Percentiles rank a stretch among this genome's conserved stretches.
These are phyloP conservation scores for Mormyrus lacerda DNA, from an alignment of 2,113 vertebrate species.

Conservation along the genomic window DNA sequence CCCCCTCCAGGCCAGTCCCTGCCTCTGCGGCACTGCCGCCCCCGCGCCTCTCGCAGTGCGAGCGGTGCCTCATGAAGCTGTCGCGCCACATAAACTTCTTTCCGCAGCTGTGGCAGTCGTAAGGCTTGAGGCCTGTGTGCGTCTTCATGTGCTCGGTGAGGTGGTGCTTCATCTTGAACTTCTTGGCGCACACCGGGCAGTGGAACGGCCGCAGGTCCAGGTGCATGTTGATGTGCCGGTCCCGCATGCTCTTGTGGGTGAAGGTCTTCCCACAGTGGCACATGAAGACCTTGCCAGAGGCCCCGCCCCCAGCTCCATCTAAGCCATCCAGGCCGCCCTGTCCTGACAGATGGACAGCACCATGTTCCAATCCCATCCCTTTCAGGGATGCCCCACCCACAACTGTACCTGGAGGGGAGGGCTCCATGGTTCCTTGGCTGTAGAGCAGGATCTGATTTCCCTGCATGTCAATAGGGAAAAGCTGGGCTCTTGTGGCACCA, in stretches of 20 bases:
- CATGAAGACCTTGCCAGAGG: conserved; percentile 75
- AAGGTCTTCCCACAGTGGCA: conserved; percentile 91
- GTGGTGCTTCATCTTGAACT: conserved; percentile 96
- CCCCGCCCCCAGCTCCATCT: conserved; percentile 26
- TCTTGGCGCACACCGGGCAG: conserved; percentile 84
- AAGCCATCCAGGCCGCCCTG: conserved; percentile 46
- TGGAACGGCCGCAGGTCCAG: conserved; percentile 85
- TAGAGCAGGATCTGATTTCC: conserved; percentile 75
- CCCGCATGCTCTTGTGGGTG: conserved; percentile 87
- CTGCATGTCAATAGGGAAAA: conserved; percentile 79
- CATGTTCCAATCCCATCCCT: conserved; percentile 50
- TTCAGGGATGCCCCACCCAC: conserved; percentile 48
- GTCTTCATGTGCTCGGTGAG: conserved; percentile 95
- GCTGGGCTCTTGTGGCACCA: conserved; percentile 57
- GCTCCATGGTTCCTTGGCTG: conserved; percentile 55
- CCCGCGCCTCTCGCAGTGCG: conserved; percentile 76
- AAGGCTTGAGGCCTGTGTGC: conserved; percentile 84
- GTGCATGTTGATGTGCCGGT: conserved; percentile 92
- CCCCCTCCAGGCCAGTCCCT: conserved; percentile 32
- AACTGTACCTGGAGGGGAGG: conserved; percentile 41
- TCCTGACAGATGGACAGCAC: conserved; percentile 52
- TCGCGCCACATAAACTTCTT: conserved; percentile 95
- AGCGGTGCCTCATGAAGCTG: conserved; percentile 85
- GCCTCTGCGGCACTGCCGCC: conserved; percentile 31
- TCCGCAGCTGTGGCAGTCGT: conserved; percentile 74